Conservation (phyloP, 2,113 vertebrate genomes). For the Tiliqua scincoides region DNA sequence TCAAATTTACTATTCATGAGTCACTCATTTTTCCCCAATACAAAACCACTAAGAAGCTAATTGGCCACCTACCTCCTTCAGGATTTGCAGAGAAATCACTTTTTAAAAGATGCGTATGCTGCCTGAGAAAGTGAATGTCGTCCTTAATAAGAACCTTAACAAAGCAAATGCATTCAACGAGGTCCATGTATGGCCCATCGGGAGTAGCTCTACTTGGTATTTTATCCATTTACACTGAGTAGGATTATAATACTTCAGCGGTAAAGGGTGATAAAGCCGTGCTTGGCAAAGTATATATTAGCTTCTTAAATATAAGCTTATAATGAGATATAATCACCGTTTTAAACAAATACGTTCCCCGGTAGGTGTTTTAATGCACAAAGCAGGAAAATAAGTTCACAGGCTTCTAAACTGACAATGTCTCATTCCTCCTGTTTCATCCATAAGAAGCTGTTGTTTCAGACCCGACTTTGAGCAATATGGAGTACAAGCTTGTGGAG, state of each 20-base stretch:
- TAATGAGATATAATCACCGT: slow-evolving; percentile 69
- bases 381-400: slow-evolving; percentile 50
- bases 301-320: slow-evolving; percentile 72
- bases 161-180: background rate
- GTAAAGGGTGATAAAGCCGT: slow-evolving; percentile 62
- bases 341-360: slow-evolving; percentile 67
- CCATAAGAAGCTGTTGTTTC: slow-evolving; percentile 46
- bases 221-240: slow-evolving; percentile 59
- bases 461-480: slow-evolving; percentile 41
- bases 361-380: slow-evolving; percentile 55
- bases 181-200: slow-evolving; percentile 31
- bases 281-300: slow-evolving; percentile 64
- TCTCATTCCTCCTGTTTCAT: slow-evolving; percentile 55
- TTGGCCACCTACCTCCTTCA: slow-evolving; percentile 53
- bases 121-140: slow-evolving; percentile 12
- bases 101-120: slow-evolving; percentile 32
- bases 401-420: slow-evolving; percentile 60
- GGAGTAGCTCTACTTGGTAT: slow-evolving; percentile 41
- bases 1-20: slow-evolving; percentile 53
- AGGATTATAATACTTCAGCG: slow-evolving; percentile 58
- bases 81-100: slow-evolving; percentile 39
- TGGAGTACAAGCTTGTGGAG: slow-evolving; percentile 51
- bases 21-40: slow-evolving; percentile 51
- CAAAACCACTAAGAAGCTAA: slow-evolving; percentile 46
- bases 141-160: slow-evolving; percentile 28